Evolutionary conservation across 2,113 vertebrate species (phyloP), one percentile per base, ranked within the genome.

Genomic region (Hippocampus barbouri): DNA sequence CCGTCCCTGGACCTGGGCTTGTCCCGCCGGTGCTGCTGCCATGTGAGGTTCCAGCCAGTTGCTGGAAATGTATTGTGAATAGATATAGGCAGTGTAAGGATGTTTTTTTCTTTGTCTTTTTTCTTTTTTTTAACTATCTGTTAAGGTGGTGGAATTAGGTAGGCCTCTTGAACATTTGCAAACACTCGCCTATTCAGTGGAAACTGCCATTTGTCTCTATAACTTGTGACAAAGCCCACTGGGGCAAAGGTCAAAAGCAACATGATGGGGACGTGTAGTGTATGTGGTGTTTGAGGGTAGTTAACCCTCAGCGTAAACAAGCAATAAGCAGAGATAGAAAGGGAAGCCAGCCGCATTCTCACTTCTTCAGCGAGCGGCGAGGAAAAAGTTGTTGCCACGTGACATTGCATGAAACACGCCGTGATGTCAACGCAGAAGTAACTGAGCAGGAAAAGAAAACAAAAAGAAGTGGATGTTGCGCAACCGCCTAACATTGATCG

Each of bases 401-500:
- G 64, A 66, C 14, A 6, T 8, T 16, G 21, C 15, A 66, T 45
- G 64, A 66, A 66, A 9, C n/a, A 1, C 10, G 20, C 34, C n/a
- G 67, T 73, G n/a, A 43, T 60, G 38, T 66, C 10, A 20, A 53
- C 40, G 71, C 25, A 1, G 40, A 61, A 40, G 62, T 66, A 68
- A 0, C 8, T 2, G 30, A 10, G 10, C 47, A 75, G 14, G 23
- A 41, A 4, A 14, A 43, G 30, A 70, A 51, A 8, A 66, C 23
- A 45, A 47, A 49, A 34, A 18, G 25, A 53, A 43, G 4, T 11
- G 21, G 47, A 54, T 81, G 72, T 86, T 88, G 84, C 79, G 81
- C 79, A 87, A 86, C 84, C 78, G 79, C 64, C 72, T 73, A 73
- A 86, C 87, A 86, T 85, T 85, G 80, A 87, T 88, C 80, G 77